Conservation (phyloP, 1,140 invertebrate genomes). For the Drosophila rufa region DNA sequence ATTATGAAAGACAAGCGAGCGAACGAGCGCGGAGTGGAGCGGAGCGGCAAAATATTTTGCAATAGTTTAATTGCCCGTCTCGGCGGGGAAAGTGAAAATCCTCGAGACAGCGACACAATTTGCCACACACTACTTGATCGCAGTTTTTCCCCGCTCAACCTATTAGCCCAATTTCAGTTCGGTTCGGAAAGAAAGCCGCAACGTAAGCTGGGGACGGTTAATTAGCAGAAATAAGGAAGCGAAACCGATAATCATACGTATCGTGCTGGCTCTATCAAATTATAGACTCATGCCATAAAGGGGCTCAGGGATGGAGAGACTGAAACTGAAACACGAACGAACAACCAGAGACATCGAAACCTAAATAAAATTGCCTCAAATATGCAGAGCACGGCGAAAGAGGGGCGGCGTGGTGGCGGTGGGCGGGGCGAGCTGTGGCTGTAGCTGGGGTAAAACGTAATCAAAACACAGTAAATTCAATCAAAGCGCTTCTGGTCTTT, state of each 20-base stretch:
- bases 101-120: slow-evolving; percentile 41
- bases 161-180: slow-evolving; percentile 53
- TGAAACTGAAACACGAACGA: slow-evolving; percentile 30
- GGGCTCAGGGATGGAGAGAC: neutral
- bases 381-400: slow-evolving; percentile 54
- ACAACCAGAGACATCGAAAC: slow-evolving; percentile 65
- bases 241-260: slow-evolving; percentile 60
- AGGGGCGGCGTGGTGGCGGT: slow-evolving; percentile 8
- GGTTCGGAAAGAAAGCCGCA: slow-evolving; percentile 36
- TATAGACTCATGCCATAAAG: slow-evolving; percentile 63
- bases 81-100: slow-evolving; percentile 51
- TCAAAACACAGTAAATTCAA: slow-evolving; percentile 66
- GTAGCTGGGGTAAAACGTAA: slow-evolving; percentile 56
- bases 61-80: slow-evolving; percentile 68
- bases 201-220: slow-evolving; percentile 38
- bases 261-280: slow-evolving; percentile 66
- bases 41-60: slow-evolving; percentile 50
- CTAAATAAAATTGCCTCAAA: slow-evolving; percentile 59
- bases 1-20: slow-evolving; percentile 46
- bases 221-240: slow-evolving; percentile 80
- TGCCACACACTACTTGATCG: slow-evolving; percentile 9
- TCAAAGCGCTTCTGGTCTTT: slow-evolving; percentile 76
- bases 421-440: slow-evolving; percentile 13
- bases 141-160: slow-evolving; percentile 35
- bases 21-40: neutral